Conservation (phyloP, 2,797 vertebrate species). For the Scleropages formosus region DNA sequence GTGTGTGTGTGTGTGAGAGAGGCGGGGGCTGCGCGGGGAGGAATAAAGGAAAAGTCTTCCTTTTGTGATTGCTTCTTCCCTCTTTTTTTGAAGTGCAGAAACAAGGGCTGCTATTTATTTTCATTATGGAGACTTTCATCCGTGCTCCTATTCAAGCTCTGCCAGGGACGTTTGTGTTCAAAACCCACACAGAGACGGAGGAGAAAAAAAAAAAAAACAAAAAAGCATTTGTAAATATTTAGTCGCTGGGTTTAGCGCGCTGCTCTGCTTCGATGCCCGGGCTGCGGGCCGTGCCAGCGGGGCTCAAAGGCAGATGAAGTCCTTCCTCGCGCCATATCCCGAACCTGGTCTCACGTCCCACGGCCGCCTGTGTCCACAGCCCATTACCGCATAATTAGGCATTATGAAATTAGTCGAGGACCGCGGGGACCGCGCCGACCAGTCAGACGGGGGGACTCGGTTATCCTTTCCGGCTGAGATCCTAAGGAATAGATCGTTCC, state of each 20-base stretch:
- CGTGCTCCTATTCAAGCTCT: conserved; percentile 63
- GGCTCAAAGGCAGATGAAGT: conserved; percentile 22
- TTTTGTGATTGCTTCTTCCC: conserved; percentile 68
- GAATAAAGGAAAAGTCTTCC: conserved; percentile 66
- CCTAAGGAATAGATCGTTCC: conserved; percentile 25
- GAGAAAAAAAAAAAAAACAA: conserved; percentile 16
- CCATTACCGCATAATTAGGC: conserved; percentile 40
- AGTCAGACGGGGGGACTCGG: conserved; percentile 19
- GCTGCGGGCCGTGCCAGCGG: conserved; percentile 34
- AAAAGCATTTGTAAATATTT: conserved; percentile 45
- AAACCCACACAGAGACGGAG: conserved; percentile 33
- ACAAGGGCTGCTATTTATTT: conserved; percentile 70
- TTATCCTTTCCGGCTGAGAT: conserved; percentile 8
- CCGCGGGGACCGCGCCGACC: conserved; percentile 23
- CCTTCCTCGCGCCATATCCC: background rate
- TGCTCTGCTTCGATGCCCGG: conserved; percentile 36
- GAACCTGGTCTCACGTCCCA: background rate
- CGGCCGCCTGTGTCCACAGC: conserved; percentile 29
- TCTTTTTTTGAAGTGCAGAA: conserved; percentile 64
- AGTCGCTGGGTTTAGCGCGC: conserved; percentile 32
- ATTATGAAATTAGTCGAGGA: conserved; percentile 41
- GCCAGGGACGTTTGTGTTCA: conserved; percentile 56
- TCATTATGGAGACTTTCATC: conserved; percentile 71
- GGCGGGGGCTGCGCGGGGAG: conserved; percentile 20
- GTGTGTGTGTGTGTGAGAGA: no score